Percentiles rank a stretch among this genome's conserved stretches.
phyloP scores from a whole-genome alignment of 1,140 invertebrate species.

The Tetragnatha versicolor region DNA sequence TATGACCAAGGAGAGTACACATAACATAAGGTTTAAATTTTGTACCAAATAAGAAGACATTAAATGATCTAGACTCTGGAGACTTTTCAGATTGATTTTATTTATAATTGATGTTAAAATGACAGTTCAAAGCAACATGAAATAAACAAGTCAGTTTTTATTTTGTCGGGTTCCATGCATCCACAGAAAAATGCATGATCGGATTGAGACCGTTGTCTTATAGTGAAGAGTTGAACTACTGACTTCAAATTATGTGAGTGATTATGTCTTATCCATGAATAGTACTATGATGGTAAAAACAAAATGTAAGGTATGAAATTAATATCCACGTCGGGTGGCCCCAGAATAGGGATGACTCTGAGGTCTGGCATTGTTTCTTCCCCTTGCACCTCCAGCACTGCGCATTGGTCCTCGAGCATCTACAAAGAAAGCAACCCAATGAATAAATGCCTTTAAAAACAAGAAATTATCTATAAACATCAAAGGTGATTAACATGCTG shows the following conservation, averaged over 20 bases:
- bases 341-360: slow-evolving; percentile 33
- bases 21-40: no score
- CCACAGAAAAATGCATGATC: slow-evolving; percentile 45
- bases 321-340: slow-evolving; percentile 44
- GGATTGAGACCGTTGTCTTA: slow-evolving; percentile 24
- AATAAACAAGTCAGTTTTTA: slow-evolving; percentile 40
- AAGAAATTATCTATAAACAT: no score
- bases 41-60: no score
- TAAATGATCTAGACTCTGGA: no score
- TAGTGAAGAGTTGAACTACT: slow-evolving; percentile 29
- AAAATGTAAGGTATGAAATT: slow-evolving; percentile 32
- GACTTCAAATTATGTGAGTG: slow-evolving; percentile 25
- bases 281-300: slow-evolving; percentile 53
- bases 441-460: no score
- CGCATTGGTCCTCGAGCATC: slow-evolving; percentile 69
- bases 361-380: slow-evolving; percentile 7
- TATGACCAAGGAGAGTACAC: not conserved
- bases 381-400: slow-evolving; percentile 70
- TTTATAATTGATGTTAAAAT: slow-evolving; percentile 54
- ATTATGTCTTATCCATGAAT: slow-evolving; percentile 33
- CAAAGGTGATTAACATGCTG: no score
- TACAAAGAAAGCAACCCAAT: no score
- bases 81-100: slow-evolving; percentile 21
- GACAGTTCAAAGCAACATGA: slow-evolving; percentile 33
- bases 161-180: not conserved